Evolutionary conservation across 1,140 invertebrate genomes (phyloP), one percentile per base, ranked within the genome.

Genomic region (Lepidurus apus): DNA sequence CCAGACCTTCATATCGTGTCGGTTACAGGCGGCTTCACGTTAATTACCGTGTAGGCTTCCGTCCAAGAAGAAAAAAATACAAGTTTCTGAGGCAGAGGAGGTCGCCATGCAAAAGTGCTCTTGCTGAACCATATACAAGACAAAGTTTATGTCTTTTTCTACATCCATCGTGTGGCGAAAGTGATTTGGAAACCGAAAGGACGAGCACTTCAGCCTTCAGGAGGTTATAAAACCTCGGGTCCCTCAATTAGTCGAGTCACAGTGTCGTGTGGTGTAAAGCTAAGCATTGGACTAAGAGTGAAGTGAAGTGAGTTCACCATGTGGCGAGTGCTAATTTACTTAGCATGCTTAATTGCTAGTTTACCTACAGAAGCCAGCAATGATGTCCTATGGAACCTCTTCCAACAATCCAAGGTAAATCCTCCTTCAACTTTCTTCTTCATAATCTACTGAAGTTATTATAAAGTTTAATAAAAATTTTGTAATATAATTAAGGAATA

Each of bases 81-180:
- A 17, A 65, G 53, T 65, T 65, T 65, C 21, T 8, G 53, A n/a
- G 13, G 21, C 17, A 65, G 53, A 65, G 21, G 53, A 65, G 53
- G 53, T 65, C 53, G 17, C 53, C 53, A 65, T 65, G 53, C 53
- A 65, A 65, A 65, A 65, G 53, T 65, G 21, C 9, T 65, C 53
- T 65, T 65, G 53, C 53, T 65, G 53, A 65, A 65, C 53, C 53
- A 65, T 8, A 65, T 17, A 21, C 21, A 21, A 17, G 53, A 65
- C 17, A 7, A 7, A 65, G 53, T 65, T 7, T 21, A 7, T n/a
- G 17, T 7, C 21, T 65, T 65, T 9, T n/a, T 21, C 7, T 65
- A 65, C 13, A 21, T 65, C 21, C 21, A 17, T 65, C 53, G 53
- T 65, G 53, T 21, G 53, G 53, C 17, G 53, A 65, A 65, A 65